phyloP scores from a whole-genome alignment of 2,888 invertebrate species.

The Craniophora ligustri region DNA sequence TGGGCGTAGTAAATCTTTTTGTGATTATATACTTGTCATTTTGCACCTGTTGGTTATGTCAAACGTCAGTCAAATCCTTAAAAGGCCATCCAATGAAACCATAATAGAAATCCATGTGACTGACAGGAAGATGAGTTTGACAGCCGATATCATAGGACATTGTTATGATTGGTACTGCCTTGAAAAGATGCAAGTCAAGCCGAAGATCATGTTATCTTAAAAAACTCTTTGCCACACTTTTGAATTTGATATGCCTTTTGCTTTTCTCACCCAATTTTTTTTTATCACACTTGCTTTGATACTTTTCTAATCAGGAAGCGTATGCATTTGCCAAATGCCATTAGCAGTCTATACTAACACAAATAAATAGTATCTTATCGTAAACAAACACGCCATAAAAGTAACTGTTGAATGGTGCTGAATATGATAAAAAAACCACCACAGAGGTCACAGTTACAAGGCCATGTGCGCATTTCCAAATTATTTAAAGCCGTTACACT shows the following conservation, averaged over 20 bases:
- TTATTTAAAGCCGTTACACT: conserved; percentile 31
- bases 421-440: conserved; percentile 15
- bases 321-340: too few relatives aligned
- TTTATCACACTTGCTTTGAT: too few relatives aligned
- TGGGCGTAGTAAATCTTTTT: too few relatives aligned
- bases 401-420: background rate
- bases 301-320: too few relatives aligned
- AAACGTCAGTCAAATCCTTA: conserved; percentile 27
- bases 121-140: conserved; percentile 5
- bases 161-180: too few relatives aligned
- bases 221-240: too few relatives aligned
- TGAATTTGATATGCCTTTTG: too few relatives aligned
- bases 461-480: conserved; percentile 19
- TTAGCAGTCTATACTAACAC: too few relatives aligned
- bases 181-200: too few relatives aligned
- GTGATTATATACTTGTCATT: too few relatives aligned
- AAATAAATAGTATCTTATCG: background rate
- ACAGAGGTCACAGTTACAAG: conserved; percentile 33
- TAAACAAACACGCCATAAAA: conserved; percentile 8
- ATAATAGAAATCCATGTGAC: conserved; percentile 28
- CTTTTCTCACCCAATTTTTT: too few relatives aligned
- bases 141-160: background rate
- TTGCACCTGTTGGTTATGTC: conserved; percentile 13
- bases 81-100: conserved; percentile 22
- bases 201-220: too few relatives aligned